phyloP scores from a whole-genome alignment of 2,797 vertebrate genomes.

The Poeciliopsis turneri region DNA sequence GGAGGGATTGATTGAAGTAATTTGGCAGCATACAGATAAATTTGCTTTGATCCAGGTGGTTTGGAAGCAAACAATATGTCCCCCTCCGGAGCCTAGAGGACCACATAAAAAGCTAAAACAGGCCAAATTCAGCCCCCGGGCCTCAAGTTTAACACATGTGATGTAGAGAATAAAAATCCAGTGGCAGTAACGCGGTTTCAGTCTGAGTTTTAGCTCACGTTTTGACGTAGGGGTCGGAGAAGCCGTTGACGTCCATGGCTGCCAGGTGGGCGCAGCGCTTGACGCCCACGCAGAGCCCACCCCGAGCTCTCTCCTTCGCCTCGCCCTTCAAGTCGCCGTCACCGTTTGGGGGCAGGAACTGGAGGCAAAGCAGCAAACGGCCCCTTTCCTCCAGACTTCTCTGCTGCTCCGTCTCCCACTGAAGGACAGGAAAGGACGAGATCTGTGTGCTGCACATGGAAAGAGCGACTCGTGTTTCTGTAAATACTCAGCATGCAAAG shows the following conservation, averaged over 20 bases:
- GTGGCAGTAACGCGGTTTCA: not conserved
- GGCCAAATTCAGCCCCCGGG: too few species aligned
- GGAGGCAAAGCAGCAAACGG: constrained; percentile 86
- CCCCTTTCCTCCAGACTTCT: constrained; percentile 88
- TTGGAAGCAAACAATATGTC: too few species aligned
- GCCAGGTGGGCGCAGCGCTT: constrained; percentile 90
- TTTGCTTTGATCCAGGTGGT: too few species aligned
- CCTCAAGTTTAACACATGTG: too few species aligned
- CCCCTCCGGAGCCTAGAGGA: too few species aligned
- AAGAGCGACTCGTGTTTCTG: not conserved
- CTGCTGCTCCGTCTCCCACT: constrained; percentile 88
- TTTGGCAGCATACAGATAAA: too few species aligned
- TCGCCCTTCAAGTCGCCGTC: constrained; percentile 71
- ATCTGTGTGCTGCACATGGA: not conserved
- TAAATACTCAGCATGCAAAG: not conserved
- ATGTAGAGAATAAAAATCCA: too few species aligned
- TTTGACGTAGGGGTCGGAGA: constrained; percentile 92
- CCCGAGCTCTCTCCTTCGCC: constrained; percentile 79
- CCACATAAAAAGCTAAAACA: too few species aligned
- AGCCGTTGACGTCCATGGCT: constrained; percentile 93
- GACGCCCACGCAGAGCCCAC: constrained; percentile 87
- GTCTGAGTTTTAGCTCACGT: constrained; percentile 77
- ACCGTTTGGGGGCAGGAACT: constrained; percentile 75
- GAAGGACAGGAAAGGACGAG: constrained; percentile 9
- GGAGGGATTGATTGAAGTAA: too few species aligned